Evolutionary conservation across 1,140 invertebrate species (phyloP), one percentile per base, ranked within the genome.

Genomic region (Bradynema listronoti): DNA sequence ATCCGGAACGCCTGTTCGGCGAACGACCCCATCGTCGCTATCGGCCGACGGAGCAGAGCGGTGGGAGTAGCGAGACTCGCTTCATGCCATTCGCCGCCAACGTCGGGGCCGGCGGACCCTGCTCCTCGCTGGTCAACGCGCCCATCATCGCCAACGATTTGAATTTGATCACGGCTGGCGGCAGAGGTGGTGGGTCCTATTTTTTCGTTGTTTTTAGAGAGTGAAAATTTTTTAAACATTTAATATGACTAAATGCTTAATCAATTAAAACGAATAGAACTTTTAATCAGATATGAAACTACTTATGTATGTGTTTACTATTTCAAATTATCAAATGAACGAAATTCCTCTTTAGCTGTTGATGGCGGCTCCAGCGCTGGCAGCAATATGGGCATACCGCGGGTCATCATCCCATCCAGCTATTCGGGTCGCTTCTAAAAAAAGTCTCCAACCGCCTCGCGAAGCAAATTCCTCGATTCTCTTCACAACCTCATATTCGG

Each of bases 321-420:
- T n/a, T n/a, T n/a, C n/a, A n/a, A n/a, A n/a, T n/a, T n/a, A n/a
- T n/a, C n/a, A n/a, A n/a, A n/a, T n/a, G n/a, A n/a, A n/a, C n/a
- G n/a, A n/a, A n/a, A n/a, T n/a, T n/a, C n/a, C n/a, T n/a, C n/a
- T n/a, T n/a, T n/a, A n/a, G n/a, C n/a, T n/a, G n/a, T n/a, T n/a
- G n/a, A n/a, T n/a, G n/a, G 19, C 36, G 36, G 36, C 11, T 39
- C 19, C 19, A 19, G 36, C 11, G 19, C 36, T 39, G 36, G 36
- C 11, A 39, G 36, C 36, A 39, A 19, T 39, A 39, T 29, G 16
- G 58, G 33, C 33, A 56, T 29, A 22, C 58, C 51, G 30, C 53
- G 46, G 32, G 53, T 60, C 16, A 41, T 60, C 4, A 41, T 60
- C 29, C 58, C 58, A n/a, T 32, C 58, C 22, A 60, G 58, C 19